A percentile compares a stretch with the other conserved stretches of the same genome.
These are phyloP conservation scores for Nycticebus coucang DNA, from an alignment of 2,113 vertebrate genomes.

Conservation along the genomic window DNA sequence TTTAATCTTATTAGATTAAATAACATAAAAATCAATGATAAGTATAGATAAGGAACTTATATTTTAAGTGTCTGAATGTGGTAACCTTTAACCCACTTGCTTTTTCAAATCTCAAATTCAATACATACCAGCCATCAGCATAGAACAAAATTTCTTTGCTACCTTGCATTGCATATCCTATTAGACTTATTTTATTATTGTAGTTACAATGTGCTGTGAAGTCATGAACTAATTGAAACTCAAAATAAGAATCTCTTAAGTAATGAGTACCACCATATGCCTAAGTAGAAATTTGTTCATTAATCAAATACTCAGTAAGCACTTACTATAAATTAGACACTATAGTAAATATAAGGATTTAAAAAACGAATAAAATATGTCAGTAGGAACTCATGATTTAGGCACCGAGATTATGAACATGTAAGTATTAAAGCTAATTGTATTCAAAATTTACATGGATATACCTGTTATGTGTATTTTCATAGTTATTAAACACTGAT, in stretches of 20 bases:
- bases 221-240: background rate
- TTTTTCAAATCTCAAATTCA: background rate
- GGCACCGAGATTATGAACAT: background rate
- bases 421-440: background rate
- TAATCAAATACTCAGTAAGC: background rate
- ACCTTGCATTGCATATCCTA: background rate
- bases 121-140: background rate
- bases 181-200: background rate
- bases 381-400: background rate
- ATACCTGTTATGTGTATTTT: background rate
- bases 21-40: background rate
- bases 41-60: background rate
- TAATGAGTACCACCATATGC: background rate
- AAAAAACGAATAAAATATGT: slow-evolving; percentile 1
- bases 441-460: slow-evolving; percentile 12
- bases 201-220: background rate
- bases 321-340: slow-evolving; percentile 45
- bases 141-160: background rate
- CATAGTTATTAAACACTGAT: background rate
- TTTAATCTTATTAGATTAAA: background rate
- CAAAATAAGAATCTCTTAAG: background rate
- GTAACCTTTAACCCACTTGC: background rate
- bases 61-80: background rate
- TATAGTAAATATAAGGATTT: background rate
- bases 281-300: slow-evolving; percentile 38